Evolutionary conservation across 2,113 vertebrate genomes (phyloP).

Genomic region (Ictidomys tridecemlineatus): DNA sequence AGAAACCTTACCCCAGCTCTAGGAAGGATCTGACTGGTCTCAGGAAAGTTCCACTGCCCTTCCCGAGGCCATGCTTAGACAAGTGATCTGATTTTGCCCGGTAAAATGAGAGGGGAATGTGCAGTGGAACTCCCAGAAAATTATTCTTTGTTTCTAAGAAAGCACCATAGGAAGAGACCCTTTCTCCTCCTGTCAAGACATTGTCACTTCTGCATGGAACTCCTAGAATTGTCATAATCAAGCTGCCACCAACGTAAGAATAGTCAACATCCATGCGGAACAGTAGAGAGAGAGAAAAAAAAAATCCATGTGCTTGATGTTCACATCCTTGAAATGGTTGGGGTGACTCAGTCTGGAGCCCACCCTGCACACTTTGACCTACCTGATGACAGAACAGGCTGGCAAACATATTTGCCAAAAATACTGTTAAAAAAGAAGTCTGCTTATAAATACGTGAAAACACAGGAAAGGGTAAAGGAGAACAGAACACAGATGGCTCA

Average conservation of each 20-base stretch:
- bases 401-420: background rate
- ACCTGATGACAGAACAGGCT: background rate
- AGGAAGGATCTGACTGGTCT: background rate
- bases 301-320: background rate
- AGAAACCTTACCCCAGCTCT: background rate
- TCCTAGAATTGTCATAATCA: background rate
- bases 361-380: background rate
- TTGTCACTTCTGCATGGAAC: background rate
- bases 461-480: background rate
- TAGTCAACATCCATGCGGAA: background rate
- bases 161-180: background rate
- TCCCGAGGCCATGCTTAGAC: background rate
- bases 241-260: background rate
- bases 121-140: background rate
- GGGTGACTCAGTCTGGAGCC: background rate
- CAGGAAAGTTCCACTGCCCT: background rate
- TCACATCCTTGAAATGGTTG: background rate
- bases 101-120: background rate
- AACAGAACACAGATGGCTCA: background rate
- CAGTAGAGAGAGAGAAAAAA: background rate
- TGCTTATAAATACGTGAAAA: conserved; percentile 37
- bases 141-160: background rate
- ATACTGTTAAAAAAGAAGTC: background rate
- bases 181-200: background rate
- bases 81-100: background rate